Evolutionary conservation across 2,113 vertebrate species (phyloP), one percentile per base, ranked within the genome.

Genomic region (Edolisoma coerulescens): DNA sequence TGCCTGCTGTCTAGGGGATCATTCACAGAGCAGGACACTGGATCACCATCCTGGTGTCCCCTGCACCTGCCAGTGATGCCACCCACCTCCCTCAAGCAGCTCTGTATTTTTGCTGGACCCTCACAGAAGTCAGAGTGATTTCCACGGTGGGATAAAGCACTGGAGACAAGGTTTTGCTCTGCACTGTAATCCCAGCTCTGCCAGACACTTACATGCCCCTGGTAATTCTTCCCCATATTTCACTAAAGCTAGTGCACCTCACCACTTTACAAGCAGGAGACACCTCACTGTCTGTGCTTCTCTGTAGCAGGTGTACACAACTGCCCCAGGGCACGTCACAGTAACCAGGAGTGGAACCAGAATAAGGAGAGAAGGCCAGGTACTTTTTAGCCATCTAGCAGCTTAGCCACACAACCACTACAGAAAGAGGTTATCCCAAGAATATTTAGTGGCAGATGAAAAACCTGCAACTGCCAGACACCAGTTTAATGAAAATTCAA

Each of bases 301-400:
- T 30, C 73, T 33, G 5, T 16, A 20, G 28, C 68, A 28, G 20
- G 8, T 6, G 26, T 11, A 39, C 11, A 8, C 17, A 61, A 17
- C 23, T 12, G 10, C 24, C 27, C 49, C 30, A 16, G 32, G 50
- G 14, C 45, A 11, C 2, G 18, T 1, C 4, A 0, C 9, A 28
- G 13, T 4, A 26, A n/a, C 50, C 0, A 26, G 54, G 21, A 61
- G 37, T 2, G 50, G 23, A 56, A 21, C 27, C 32, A 74, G 15
- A 33, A 2, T 0, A 19, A 60, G 27, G 21, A 65, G 19, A 19
- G 21, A 60, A 84, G n/a, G 17, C 4, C 12, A 21, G n/a, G 24
- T 21, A 24, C 27, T 7, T 24, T 21, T 41, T 2, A 59, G 52
- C 19, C 52, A 54, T 13, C 10, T 3, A 50, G 45, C 32, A 81